phyloP scores from a whole-genome alignment of 2,797 vertebrate species.

The Sebastes reedi region DNA sequence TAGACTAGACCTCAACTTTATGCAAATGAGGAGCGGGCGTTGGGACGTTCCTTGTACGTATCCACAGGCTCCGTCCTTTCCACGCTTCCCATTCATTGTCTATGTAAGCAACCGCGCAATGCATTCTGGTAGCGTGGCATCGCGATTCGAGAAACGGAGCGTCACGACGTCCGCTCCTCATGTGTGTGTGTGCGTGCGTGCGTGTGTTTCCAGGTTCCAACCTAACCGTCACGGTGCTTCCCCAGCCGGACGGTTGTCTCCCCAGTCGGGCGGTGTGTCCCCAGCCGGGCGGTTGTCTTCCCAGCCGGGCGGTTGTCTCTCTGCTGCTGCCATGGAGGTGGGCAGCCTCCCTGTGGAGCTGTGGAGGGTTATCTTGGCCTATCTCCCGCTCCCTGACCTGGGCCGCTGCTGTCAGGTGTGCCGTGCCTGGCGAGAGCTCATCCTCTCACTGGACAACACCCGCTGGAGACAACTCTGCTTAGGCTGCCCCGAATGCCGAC shows the following conservation, averaged over 20 bases:
- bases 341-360: slow-evolving; percentile 85
- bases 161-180: no score
- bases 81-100: no score
- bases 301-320: neutral
- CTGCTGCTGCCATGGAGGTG: slow-evolving; percentile 83
- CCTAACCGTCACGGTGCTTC: slow-evolving; percentile 26
- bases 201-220: slow-evolving; percentile 44
- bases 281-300: no score
- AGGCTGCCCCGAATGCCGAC: slow-evolving; percentile 85
- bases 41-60: no score
- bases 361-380: slow-evolving; percentile 90
- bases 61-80: no score
- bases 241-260: no score
- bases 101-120: no score
- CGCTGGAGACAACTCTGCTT: slow-evolving; percentile 92
- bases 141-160: no score
- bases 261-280: no score
- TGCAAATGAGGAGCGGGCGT: no score
- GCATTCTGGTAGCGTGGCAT: no score
- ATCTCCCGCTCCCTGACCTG: slow-evolving; percentile 87
- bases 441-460: slow-evolving; percentile 91
- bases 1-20: no score
- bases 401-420: slow-evolving; percentile 92
- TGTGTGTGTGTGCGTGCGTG: neutral
- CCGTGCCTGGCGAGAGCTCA: slow-evolving; percentile 88